Base-by-base conservation (phyloP, 2,113 vertebrate species). In the Canis aureus region DNA sequence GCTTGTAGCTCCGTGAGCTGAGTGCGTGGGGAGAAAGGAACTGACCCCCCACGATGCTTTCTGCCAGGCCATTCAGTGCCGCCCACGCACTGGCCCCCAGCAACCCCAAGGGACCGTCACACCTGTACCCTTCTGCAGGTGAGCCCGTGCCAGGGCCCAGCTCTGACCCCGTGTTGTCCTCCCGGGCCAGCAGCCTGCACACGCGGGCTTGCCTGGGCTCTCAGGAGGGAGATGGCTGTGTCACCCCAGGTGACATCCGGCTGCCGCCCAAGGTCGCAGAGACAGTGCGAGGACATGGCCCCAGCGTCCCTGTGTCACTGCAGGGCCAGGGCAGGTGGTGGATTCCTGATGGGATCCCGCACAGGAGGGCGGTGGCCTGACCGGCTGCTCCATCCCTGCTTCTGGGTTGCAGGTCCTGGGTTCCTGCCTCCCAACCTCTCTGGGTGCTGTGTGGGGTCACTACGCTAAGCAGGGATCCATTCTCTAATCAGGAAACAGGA, bases 401-500 rank as follows among this genome's bases (percentile, higher is more conserved):
- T 10, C 10, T 15, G 20, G 4, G 51, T 60, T 2, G 22, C 43
- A 8, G 57, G 9, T 29, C 5, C 4, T 49, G 25, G 57, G 25
- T 62, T 92, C 67, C 71, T 69, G 88, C 25, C 20, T 69, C 76
- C 22, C 51, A 23, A 9, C 2, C 60, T 29, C 49, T 79, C 20
- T 93, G 53, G 88, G 5, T 53, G 29, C 19, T 49, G 59, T 74
- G 69, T 94, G n/a, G 57, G 29, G 78, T 95, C 60, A 32, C 57
- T 80, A 22, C 66, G 60, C 15, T 23, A 64, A 88, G 11, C 43
- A 2, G 60, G 19, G 38, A 12, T 62, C 25, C 78, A 4, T 67
- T 79, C 19, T 92, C 11, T 92, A 13, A 69, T n/a, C 29, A 80
- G 80, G 71, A 93, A 93, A 64, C n/a, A 71, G 78, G 76, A 85